Conservation (phyloP, 1,140 invertebrate species). For the Campodea augens region DNA sequence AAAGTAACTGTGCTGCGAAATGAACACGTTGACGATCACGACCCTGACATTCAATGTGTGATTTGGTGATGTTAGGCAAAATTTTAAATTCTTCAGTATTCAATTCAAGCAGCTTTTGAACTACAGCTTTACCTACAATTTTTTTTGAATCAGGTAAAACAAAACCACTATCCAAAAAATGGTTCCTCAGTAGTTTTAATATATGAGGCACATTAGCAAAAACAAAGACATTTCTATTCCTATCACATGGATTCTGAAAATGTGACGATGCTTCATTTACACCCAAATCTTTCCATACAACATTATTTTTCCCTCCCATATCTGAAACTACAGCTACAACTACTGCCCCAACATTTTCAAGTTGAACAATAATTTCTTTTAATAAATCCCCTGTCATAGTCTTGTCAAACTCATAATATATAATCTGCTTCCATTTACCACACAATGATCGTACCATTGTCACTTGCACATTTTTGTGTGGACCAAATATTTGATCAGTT, state of each 20-base stretch:
- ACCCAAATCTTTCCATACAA: conserved; percentile 19
- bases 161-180: conserved; percentile 17
- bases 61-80: conserved; percentile 11
- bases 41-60: conserved; percentile 10
- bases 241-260: conserved; percentile 13
- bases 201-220: conserved; percentile 17
- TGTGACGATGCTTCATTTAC: conserved; percentile 12
- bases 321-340: conserved; percentile 20
- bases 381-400: conserved; percentile 19
- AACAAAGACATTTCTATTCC: conserved; percentile 11
- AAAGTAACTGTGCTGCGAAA: conserved; percentile 12
- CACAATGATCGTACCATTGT: conserved; percentile 19
- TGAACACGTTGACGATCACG: conserved; percentile 11
- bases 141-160: conserved; percentile 4
- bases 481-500: conserved; percentile 21
- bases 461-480: conserved; percentile 19
- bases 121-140: background rate
- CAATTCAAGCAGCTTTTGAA: conserved; percentile 7
- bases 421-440: conserved; percentile 21
- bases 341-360: conserved; percentile 17
- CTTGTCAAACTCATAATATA: conserved; percentile 21
- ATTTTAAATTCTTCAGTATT: too few relatives aligned
- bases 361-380: conserved; percentile 13
- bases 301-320: conserved; percentile 17
- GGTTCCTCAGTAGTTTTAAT: conserved; percentile 18